Conservation (phyloP, 2,888 invertebrate species). For the Thereva unica region DNA sequence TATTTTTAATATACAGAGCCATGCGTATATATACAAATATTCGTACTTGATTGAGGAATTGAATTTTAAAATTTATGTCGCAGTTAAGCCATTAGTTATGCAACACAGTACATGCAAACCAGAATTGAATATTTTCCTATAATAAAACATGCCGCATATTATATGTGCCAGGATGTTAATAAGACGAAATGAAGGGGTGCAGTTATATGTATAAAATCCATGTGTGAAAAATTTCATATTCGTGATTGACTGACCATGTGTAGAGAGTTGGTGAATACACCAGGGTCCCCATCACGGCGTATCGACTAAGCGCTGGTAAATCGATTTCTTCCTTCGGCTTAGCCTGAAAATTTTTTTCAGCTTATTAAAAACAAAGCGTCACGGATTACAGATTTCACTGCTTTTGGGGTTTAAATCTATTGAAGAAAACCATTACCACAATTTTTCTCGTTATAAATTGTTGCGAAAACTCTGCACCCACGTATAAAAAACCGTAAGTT, state of each 20-base stretch:
- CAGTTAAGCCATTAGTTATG: too few species aligned
- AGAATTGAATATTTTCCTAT: too few species aligned
- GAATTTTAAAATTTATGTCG: too few species aligned
- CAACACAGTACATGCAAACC: too few species aligned
- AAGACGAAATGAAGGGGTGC: too few species aligned
- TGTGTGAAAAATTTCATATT: too few species aligned
- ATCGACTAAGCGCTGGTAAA: conserved; percentile 62
- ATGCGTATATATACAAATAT: too few species aligned
- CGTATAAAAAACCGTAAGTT: conserved; percentile 77
- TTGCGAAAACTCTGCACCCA: conserved; percentile 79
- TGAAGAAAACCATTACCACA: conserved; percentile 60
- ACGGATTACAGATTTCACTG: not conserved
- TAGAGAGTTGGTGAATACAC: conserved; percentile 66
- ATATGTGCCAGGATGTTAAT: too few species aligned
- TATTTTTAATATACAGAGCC: too few species aligned
- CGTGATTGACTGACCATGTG: conserved; percentile 61
- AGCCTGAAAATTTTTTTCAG: conserved; percentile 3
- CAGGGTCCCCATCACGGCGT: conserved; percentile 65
- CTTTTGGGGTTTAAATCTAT: not conserved
- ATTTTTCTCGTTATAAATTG: conserved; percentile 72
- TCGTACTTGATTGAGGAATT: too few species aligned
- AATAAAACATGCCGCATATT: too few species aligned
- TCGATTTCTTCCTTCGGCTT: conserved; percentile 57
- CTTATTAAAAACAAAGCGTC: not conserved
- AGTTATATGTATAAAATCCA: too few species aligned